phyloP scores from a whole-genome alignment of 2,888 invertebrate species.

The Diarsia brunnea region DNA sequence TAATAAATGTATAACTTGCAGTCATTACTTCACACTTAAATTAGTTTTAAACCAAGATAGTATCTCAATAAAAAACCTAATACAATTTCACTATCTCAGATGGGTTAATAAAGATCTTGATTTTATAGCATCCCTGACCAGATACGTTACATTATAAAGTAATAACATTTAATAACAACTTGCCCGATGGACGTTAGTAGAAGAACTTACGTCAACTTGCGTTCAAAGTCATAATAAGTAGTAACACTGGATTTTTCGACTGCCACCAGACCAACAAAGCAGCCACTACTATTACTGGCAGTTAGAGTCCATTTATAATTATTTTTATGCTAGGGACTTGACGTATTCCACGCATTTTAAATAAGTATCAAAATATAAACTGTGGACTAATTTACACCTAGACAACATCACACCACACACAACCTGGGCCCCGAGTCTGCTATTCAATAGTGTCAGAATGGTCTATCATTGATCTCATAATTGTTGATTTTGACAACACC shows the following conservation, averaged over 20 bases:
- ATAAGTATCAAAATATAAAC: background rate
- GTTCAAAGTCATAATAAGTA: background rate
- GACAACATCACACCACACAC: too few relatives aligned
- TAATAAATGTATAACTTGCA: slow-evolving; percentile 16
- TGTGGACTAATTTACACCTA: too few relatives aligned
- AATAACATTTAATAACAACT: slow-evolving; percentile 12
- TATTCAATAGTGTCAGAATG: too few relatives aligned
- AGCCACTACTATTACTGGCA: too few relatives aligned
- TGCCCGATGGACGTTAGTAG: background rate
- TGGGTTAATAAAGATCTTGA: slow-evolving; percentile 33
- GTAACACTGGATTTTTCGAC: background rate
- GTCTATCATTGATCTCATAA: too few relatives aligned
- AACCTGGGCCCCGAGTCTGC: too few relatives aligned
- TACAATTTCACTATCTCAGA: slow-evolving; percentile 46
- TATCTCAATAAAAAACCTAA: slow-evolving; percentile 32
- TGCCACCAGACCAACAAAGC: too few relatives aligned
- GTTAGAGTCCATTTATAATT: too few relatives aligned
- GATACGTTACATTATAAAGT: slow-evolving; percentile 1
- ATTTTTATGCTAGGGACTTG: background rate
- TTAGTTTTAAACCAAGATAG: slow-evolving; percentile 28
- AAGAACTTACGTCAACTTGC: slow-evolving; percentile 2
- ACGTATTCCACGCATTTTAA: background rate
- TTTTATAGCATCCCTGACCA: slow-evolving; percentile 32
- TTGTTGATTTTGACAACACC: too few relatives aligned
- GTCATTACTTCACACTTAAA: slow-evolving; percentile 37